Evolutionary conservation across 2,797 vertebrate species (phyloP).

Genomic region (Crax fasciolata): DNA sequence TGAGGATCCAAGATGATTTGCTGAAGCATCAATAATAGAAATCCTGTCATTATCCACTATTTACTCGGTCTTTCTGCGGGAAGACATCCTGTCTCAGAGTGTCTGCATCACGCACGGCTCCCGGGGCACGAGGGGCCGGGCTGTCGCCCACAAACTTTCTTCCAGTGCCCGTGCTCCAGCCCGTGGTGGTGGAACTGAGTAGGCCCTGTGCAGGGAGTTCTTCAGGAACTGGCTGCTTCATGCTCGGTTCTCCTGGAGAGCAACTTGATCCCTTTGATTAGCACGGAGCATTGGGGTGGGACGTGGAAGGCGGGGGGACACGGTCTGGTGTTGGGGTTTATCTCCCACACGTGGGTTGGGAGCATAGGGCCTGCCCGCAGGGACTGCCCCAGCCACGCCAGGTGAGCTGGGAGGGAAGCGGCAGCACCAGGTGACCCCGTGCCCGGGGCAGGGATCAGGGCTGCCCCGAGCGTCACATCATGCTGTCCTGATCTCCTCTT

Average conservation of each 20-base stretch:
- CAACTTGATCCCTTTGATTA: not conserved
- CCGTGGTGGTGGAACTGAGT: not conserved
- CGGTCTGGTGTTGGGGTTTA: rapidly evolving
- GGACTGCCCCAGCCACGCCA: rapidly evolving
- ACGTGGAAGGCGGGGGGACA: not conserved
- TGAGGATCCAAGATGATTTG: conserved; percentile 75
- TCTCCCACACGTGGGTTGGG: no score
- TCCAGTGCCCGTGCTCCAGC: not conserved
- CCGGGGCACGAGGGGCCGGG: not conserved
- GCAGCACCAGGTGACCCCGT: not conserved
- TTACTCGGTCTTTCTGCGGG: conserved; percentile 68
- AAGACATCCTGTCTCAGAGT: conserved; percentile 69
- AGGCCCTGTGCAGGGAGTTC: not conserved
- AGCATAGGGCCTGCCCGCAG: rapidly evolving
- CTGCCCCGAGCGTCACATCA: conserved; percentile 37
- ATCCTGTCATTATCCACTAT: conserved; percentile 75
- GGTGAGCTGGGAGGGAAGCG: not conserved
- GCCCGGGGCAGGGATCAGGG: not conserved
- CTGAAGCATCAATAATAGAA: conserved; percentile 80
- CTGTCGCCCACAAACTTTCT: not conserved
- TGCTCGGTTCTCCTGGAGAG: not conserved
- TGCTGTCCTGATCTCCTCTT: conserved; percentile 55
- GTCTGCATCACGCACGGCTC: conserved; percentile 21
- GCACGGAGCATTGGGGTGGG: rapidly evolving
- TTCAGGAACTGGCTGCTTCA: rapidly evolving